phyloP scores from a whole-genome alignment of 2,797 vertebrate genomes.

The Neopelma chrysocephalum region DNA sequence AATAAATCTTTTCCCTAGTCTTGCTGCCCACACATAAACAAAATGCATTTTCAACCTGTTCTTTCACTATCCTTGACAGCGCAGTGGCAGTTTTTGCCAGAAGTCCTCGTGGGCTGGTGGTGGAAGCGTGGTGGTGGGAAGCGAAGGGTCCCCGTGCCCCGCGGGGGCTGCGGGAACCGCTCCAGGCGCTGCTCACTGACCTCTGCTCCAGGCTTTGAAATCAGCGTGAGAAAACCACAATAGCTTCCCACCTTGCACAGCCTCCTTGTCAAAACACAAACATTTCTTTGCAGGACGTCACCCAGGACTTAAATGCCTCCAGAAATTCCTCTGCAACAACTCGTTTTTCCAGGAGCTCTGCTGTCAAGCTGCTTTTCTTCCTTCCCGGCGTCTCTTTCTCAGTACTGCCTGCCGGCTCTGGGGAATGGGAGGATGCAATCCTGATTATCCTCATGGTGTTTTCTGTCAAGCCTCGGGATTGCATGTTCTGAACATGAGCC shows the following conservation, averaged over 20 bases:
- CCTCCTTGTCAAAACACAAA: neutral
- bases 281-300: neutral
- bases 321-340: neutral
- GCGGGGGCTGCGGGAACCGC: neutral
- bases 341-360: neutral
- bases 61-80: neutral
- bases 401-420: neutral
- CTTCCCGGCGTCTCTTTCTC: neutral
- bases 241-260: neutral
- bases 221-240: neutral
- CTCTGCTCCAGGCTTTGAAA: neutral
- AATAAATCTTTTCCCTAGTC: constrained; percentile 10
- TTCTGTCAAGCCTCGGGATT: neutral
- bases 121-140: neutral
- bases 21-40: constrained; percentile 35
- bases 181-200: neutral
- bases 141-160: neutral
- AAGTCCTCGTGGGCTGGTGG: neutral
- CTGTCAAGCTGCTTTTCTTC: neutral
- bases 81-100: neutral
- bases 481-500: neutral
- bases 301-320: neutral
- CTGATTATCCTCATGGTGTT: neutral
- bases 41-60: constrained; percentile 39
- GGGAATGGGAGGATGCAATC: neutral